phyloP scores from a whole-genome alignment of 1,140 invertebrate genomes.

The Neodiprion fabricii region DNA sequence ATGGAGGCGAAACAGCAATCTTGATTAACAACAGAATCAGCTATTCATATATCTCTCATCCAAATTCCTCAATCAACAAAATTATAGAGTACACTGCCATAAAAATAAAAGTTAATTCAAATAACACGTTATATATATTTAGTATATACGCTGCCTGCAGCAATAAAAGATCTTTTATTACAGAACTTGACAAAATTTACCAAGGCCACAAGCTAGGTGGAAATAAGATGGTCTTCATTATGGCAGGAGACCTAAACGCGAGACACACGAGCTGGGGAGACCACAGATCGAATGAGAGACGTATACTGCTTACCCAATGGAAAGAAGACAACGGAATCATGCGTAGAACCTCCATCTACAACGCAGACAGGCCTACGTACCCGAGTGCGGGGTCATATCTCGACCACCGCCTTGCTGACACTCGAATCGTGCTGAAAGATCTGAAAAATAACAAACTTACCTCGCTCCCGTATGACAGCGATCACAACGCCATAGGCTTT shows the following conservation, averaged over 20 bases:
- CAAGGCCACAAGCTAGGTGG: constrained; percentile 16
- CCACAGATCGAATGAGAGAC: constrained; percentile 13
- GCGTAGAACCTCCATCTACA: constrained; percentile 11
- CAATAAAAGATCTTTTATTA: constrained; percentile 15
- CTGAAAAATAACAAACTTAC: background rate
- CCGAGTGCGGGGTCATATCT: background rate
- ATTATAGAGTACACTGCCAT: constrained; percentile 15
- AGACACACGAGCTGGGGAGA: constrained; percentile 17
- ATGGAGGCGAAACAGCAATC: constrained; percentile 20
- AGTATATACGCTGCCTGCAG: constrained; percentile 19
- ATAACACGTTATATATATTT: constrained; percentile 21
- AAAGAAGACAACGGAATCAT: background rate
- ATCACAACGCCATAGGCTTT: constrained; percentile 13
- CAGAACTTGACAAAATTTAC: constrained; percentile 21
- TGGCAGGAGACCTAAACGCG: constrained; percentile 24
- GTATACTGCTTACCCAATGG: constrained; percentile 24
- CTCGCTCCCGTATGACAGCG: constrained; percentile 17
- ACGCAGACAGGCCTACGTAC: background rate
- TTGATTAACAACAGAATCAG: constrained; percentile 1
- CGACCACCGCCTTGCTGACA: constrained; percentile 10
- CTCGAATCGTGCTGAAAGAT: background rate
- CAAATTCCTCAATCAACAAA: background rate
- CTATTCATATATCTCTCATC: constrained; percentile 3
- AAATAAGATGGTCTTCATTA: background rate
- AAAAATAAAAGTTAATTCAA: constrained; percentile 5